These are phyloP conservation scores for Otus scops DNA, from an alignment of 2,797 vertebrate species.

Conservation along the genomic window DNA sequence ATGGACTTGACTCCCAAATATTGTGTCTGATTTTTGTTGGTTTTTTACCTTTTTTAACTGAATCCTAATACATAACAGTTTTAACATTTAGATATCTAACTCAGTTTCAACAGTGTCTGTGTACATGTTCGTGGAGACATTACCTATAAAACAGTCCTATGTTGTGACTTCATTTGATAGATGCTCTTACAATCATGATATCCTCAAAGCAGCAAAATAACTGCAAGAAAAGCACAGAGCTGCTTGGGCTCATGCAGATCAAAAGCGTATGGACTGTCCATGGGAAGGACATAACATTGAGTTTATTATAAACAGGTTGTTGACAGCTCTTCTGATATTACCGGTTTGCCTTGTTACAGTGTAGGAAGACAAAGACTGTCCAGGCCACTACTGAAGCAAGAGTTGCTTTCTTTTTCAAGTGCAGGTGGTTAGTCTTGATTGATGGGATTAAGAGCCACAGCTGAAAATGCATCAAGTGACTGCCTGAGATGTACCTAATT, in stretches of 20 bases:
- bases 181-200: not conserved
- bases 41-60: not conserved
- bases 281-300: not conserved
- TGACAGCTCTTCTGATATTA: not conserved
- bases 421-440: not conserved
- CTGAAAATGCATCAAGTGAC: not conserved
- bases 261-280: not conserved
- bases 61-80: accelerated
- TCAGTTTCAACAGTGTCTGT: not conserved
- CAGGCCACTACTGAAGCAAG: not conserved
- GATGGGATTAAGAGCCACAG: not conserved
- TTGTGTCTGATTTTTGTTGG: not conserved
- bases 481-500: not conserved
- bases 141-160: not conserved
- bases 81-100: not conserved
- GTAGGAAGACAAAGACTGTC: not conserved
- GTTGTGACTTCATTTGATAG: not conserved
- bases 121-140: not conserved
- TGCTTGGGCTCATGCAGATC: not conserved
- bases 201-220: not conserved
- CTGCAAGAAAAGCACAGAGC: not conserved
- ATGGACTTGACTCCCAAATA: not conserved
- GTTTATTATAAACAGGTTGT: not conserved
- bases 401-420: not conserved
- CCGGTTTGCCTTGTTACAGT: not conserved